phyloP scores from a whole-genome alignment of 1,140 invertebrate genomes.

The Dolichoris vasculosae region DNA sequence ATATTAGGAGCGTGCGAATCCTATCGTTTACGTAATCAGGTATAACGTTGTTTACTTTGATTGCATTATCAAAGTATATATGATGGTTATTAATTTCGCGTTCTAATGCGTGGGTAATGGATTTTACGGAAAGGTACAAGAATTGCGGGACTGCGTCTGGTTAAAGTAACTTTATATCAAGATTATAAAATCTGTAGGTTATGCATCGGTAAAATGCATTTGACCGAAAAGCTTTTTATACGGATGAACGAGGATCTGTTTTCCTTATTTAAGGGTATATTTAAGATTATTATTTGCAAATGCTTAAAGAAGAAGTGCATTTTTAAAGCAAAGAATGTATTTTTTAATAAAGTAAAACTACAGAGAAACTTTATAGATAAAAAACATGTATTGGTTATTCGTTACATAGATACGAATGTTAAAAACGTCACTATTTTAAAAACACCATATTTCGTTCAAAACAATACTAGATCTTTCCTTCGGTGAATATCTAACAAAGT shows the following conservation, averaged over 20 bases:
- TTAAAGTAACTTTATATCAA: background rate
- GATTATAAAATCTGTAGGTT: constrained; percentile 6
- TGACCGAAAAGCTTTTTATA: background rate
- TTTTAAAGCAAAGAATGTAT: too few relatives aligned
- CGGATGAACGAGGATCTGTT: background rate
- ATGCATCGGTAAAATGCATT: background rate
- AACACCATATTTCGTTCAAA: too few relatives aligned
- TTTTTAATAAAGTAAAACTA: too few relatives aligned
- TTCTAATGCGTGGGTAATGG: background rate
- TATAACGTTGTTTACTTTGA: background rate
- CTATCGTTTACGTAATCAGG: constrained; percentile 2
- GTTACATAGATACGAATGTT: too few relatives aligned
- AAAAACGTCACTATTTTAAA: too few relatives aligned
- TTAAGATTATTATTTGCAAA: too few relatives aligned
- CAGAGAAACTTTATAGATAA: too few relatives aligned
- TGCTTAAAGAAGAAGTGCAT: too few relatives aligned
- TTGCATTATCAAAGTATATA: background rate
- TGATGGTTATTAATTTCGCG: constrained; percentile 9
- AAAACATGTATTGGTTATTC: too few relatives aligned
- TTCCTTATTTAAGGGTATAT: background rate
- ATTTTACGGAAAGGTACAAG: background rate
- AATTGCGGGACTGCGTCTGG: background rate
- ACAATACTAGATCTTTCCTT: background rate
- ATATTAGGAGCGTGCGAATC: background rate
- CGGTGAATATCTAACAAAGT: background rate